These are phyloP conservation scores for Coilia nasus DNA, from an alignment of 2,797 vertebrate genomes.

Conservation along the genomic window DNA sequence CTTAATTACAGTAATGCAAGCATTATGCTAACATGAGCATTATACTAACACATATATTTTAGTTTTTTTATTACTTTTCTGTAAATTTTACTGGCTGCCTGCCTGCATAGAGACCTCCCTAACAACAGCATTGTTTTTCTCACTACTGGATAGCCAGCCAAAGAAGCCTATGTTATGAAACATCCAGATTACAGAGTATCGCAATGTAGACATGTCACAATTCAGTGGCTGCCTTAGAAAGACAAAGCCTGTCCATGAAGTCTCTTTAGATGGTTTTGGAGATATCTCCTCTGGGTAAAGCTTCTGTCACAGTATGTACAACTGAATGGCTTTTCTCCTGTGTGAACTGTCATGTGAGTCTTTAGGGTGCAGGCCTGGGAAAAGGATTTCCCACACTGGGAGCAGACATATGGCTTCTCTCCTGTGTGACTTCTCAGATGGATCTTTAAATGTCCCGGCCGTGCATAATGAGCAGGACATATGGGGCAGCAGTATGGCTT, in stretches of 20 bases:
- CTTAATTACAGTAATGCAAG: too few species aligned
- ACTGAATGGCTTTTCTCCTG: constrained; percentile 26
- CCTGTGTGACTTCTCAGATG: background rate
- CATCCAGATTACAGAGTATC: background rate
- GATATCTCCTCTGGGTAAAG: background rate
- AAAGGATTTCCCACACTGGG: constrained; percentile 22
- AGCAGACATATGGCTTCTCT: background rate
- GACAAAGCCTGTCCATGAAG: background rate
- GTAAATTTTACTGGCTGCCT: too few species aligned
- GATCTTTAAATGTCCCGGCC: background rate
- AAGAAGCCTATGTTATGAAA: too few species aligned
- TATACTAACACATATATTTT: too few species aligned
- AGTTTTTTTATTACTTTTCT: too few species aligned
- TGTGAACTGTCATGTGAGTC: constrained; percentile 23
- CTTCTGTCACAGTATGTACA: constrained; percentile 8
- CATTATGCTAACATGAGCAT: too few species aligned
- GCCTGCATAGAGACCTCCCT: too few species aligned
- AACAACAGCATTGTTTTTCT: background rate
- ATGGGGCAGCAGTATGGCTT: constrained; percentile 6
- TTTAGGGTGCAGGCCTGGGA: background rate
- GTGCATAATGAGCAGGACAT: background rate
- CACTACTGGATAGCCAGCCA: background rate
- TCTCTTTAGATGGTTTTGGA: constrained; percentile 8
- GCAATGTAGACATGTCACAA: background rate
- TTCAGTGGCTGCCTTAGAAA: background rate